phyloP scores from a whole-genome alignment of 64 coral and sea anemone genomes.

The Astreopora myriophthalma region DNA sequence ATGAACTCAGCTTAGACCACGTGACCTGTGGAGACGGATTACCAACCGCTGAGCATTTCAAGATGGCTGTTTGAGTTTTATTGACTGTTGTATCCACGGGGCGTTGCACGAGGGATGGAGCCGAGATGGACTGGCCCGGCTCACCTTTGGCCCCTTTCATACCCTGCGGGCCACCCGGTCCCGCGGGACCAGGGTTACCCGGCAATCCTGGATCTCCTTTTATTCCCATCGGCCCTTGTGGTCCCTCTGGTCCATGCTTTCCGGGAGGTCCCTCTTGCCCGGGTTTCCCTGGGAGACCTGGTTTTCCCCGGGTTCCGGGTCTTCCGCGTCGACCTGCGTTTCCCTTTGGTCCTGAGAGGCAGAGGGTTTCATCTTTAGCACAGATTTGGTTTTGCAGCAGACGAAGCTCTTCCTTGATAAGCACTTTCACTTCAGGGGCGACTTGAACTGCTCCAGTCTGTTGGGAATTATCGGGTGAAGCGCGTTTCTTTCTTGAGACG shows the following conservation, averaged over 20 bases:
- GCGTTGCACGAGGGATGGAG: constrained; percentile 23
- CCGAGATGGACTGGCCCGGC: constrained; percentile 52
- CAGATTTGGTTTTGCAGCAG: constrained; percentile 51
- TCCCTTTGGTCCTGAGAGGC: constrained; percentile 59
- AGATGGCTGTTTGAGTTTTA: constrained; percentile 45
- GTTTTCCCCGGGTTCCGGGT: constrained; percentile 23
- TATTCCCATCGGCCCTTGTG: constrained; percentile 8
- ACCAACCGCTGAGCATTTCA: constrained; percentile 64
- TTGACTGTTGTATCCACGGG: constrained; percentile 34
- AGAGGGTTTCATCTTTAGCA: constrained; percentile 50
- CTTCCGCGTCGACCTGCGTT: constrained; percentile 53
- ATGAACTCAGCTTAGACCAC: constrained; percentile 50
- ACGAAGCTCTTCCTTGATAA: constrained; percentile 15
- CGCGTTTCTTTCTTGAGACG: not conserved
- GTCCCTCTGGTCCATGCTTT: constrained; percentile 56
- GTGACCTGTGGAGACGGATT: constrained; percentile 43
- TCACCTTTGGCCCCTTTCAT: constrained; percentile 42
- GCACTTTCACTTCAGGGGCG: not conserved
- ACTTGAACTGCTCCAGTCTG: not conserved
- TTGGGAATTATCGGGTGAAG: not conserved
- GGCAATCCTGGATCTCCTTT: constrained; percentile 35
- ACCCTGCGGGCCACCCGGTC: constrained; percentile 43
- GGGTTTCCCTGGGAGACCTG: constrained; percentile 1
- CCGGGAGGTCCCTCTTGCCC: constrained; percentile 49
- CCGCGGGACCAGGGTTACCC: constrained; percentile 44